phyloP scores from a whole-genome alignment of 2,113 vertebrate species.

The Sander lucioperca region DNA sequence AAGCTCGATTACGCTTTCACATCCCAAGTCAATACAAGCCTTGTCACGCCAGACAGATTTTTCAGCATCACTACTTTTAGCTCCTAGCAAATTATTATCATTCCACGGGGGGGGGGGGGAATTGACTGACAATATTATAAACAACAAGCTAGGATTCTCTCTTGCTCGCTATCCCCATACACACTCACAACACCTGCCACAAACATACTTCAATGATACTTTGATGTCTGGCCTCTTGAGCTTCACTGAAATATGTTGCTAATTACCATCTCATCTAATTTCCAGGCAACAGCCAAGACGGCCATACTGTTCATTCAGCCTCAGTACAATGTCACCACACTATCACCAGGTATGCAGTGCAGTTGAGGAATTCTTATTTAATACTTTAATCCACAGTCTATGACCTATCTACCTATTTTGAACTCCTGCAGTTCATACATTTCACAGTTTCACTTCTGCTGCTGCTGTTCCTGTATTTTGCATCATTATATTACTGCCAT shows the following conservation, averaged over 20 bases:
- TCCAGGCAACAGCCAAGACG: slow-evolving; percentile 96
- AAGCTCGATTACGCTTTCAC: not conserved
- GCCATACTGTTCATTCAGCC: slow-evolving; percentile 98
- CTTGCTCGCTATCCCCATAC: not conserved
- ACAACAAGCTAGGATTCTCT: not conserved
- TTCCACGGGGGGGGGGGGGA: not conserved
- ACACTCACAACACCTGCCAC: not conserved
- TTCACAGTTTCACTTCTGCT: slow-evolving; percentile 24
- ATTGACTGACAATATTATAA: not conserved
- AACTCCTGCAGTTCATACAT: not conserved
- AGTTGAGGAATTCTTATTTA: not conserved
- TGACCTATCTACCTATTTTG: not conserved
- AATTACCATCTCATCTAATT: slow-evolving; percentile 60
- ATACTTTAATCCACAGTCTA: not conserved
- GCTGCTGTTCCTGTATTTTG: not conserved
- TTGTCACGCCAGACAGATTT: slow-evolving; percentile 30
- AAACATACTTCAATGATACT: not conserved
- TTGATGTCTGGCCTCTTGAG: not conserved
- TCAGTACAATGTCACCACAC: slow-evolving; percentile 93
- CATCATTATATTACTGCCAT: not conserved
- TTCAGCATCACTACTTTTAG: slow-evolving; percentile 3
- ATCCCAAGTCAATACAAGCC: slow-evolving; percentile 36
- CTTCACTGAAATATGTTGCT: slow-evolving; percentile 7
- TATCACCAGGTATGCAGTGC: slow-evolving; percentile 86
- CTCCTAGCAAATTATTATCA: slow-evolving; percentile 9